A percentile compares a stretch with the other conserved stretches of the same genome.
phyloP scores from a whole-genome alignment of 2,113 vertebrate genomes.

The Brachyhypopomus occidentalis region DNA sequence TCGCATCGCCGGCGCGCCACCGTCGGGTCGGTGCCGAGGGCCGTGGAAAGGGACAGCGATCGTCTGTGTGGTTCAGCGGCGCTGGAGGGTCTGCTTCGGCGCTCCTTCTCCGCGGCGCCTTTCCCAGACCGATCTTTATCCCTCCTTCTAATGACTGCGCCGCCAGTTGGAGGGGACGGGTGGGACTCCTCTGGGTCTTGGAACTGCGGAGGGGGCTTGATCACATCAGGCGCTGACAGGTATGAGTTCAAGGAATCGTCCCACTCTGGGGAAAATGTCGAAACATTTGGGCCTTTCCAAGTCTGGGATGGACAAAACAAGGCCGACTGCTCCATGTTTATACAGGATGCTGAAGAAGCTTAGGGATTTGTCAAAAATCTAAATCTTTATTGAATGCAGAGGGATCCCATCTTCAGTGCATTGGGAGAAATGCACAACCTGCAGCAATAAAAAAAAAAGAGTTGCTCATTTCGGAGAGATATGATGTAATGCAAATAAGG shows the following conservation, averaged over 20 bases:
- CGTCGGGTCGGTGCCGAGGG: slow-evolving; percentile 66
- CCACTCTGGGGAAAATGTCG: slow-evolving; percentile 62
- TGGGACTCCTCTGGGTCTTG: slow-evolving; percentile 44
- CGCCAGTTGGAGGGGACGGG: slow-evolving; percentile 12
- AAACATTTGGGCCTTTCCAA: slow-evolving; percentile 77
- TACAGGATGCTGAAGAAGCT: neutral
- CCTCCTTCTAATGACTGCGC: neutral
- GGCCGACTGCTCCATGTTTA: slow-evolving; percentile 66
- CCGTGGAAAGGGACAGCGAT: slow-evolving; percentile 72
- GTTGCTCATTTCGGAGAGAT: slow-evolving; percentile 2
- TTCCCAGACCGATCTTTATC: slow-evolving; percentile 23
- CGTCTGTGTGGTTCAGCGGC: slow-evolving; percentile 49
- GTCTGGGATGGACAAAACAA: slow-evolving; percentile 64
- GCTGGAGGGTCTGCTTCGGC: slow-evolving; percentile 44
- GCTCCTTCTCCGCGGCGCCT: slow-evolving; percentile 35
- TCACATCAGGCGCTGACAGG: slow-evolving; percentile 52
- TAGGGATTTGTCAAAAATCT: neutral
- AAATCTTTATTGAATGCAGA: slow-evolving; percentile 31
- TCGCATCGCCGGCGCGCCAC: slow-evolving; percentile 60
- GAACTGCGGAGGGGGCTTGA: slow-evolving; percentile 54
- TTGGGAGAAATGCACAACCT: slow-evolving; percentile 31
- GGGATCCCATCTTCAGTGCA: slow-evolving; percentile 50
- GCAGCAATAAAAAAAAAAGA: neutral
- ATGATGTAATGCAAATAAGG: neutral
- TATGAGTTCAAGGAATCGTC: slow-evolving; percentile 52